Evolutionary conservation across 2,888 invertebrate species (phyloP), one percentile per base, ranked within the genome.

Genomic region (Homarus gammarus): DNA sequence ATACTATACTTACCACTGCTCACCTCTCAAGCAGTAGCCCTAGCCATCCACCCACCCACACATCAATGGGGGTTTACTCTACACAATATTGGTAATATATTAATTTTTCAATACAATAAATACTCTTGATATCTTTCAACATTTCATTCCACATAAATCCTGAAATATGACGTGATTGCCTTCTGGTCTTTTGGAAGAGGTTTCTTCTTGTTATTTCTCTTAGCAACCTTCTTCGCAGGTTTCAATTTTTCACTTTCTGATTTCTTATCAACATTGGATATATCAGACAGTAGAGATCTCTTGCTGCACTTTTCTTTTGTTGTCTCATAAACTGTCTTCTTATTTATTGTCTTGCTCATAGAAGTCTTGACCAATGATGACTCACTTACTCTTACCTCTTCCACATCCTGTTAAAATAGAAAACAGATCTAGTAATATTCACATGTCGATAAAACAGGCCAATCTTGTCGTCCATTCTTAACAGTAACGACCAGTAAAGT

Each of bases 81-180:
- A 44, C 12, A 44, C 12, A 44, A 44, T 8, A 8, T 8, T 44
- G 12, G 5, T 8, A 8, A 44, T 44, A 44, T 44, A 44, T 44
- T 8, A 8, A 44, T 44, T 8, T 44, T 8, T 44, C 5, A 8
- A 44, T 44, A 44, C 12, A 44, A 12, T 8, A 8, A 12, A 44
- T 44, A 44, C 12, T 12, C 44, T 12, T 44, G 44, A 44, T 8
- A 44, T 12, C 44, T 44, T 5, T 8, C 5, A 12, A 44, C 44
- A 44, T 8, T 8, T 5, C 73, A 18, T 18, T n/a, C n/a, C 10
- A 38, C 44, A 31, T 56, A 78, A 15, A 56, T n/a, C 56, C 18
- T 78, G 36, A 78, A 78, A 40, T 51, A 78, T 38, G 78, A 78
- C 8, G 78, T 78, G 51, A 78, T 78, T 18, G 78, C 22, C 40